Evolutionary conservation across 2,797 vertebrate genomes (phyloP).

Genomic region (Cryptoblepharus egeriae): DNA sequence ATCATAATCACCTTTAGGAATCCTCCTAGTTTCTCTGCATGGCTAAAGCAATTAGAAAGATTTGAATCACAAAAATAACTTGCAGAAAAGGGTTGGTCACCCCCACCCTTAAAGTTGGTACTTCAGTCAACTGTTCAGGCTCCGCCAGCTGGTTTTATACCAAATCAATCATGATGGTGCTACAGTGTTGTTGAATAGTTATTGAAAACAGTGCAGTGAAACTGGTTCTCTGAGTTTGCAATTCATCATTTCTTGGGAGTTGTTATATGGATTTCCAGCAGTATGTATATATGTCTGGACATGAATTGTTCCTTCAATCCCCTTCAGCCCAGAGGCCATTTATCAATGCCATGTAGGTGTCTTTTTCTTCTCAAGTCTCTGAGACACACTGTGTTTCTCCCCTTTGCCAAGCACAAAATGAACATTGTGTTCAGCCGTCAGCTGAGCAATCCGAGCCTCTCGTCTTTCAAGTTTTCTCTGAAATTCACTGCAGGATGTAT

Average conservation of each 20-base stretch:
- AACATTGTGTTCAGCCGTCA: neutral
- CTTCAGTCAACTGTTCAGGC: too few relatives aligned
- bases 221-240: neutral
- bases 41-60: too few relatives aligned
- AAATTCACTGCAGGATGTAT: neutral
- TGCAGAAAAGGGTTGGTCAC: too few relatives aligned
- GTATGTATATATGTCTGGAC: too few relatives aligned
- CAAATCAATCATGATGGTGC: too few relatives aligned
- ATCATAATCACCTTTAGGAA: neutral
- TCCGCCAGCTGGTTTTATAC: too few relatives aligned
- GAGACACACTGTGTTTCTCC: neutral
- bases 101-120: too few relatives aligned
- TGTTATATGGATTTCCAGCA: neutral
- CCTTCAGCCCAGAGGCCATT: neutral
- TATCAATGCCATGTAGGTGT: too few relatives aligned
- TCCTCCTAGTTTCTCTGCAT: too few relatives aligned
- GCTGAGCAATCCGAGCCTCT: neutral
- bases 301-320: too few relatives aligned
- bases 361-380: neutral
- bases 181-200: neutral
- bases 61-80: too few relatives aligned
- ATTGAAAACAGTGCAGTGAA: neutral
- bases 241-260: neutral
- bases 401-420: too few relatives aligned
- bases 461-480: neutral